Conservation (phyloP, 2,113 vertebrate species). For the Hipposideros armiger region DNA sequence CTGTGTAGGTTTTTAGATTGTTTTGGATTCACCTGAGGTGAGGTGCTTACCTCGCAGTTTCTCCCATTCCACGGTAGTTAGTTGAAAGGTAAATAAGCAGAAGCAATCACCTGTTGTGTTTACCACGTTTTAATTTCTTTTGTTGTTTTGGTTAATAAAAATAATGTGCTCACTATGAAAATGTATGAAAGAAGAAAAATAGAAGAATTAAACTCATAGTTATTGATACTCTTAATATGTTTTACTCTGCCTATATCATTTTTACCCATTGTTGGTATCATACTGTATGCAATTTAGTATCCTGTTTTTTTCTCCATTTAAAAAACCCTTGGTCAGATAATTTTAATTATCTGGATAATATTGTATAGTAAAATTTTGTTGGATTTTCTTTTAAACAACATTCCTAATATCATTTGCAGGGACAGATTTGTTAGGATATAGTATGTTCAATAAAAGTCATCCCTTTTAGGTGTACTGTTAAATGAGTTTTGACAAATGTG, state of each 20-base stretch:
- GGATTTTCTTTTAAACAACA: neutral
- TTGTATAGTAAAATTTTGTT: constrained; percentile 5
- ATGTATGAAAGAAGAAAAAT: constrained; percentile 3
- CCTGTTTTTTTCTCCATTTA: neutral
- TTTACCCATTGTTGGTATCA: neutral
- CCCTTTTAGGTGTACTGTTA: neutral
- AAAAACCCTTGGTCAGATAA: neutral
- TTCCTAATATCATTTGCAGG: neutral
- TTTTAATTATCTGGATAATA: constrained; percentile 11
- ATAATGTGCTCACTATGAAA: neutral
- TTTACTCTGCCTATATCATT: neutral
- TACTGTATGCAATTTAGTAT: neutral
- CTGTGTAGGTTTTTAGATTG: neutral
- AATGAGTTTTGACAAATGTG: neutral
- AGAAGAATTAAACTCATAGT: neutral
- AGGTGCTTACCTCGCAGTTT: neutral
- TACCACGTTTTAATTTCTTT: neutral
- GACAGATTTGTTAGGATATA: neutral
- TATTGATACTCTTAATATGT: neutral
- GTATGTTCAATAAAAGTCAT: neutral
- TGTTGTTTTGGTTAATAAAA: constrained; percentile 20
- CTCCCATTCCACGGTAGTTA: neutral
- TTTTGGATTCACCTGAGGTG: neutral
- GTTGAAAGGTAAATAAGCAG: neutral
- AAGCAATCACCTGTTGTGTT: neutral